Evolutionary conservation across 2,888 invertebrate species (phyloP).

Genomic region (Drosophila recens): DNA sequence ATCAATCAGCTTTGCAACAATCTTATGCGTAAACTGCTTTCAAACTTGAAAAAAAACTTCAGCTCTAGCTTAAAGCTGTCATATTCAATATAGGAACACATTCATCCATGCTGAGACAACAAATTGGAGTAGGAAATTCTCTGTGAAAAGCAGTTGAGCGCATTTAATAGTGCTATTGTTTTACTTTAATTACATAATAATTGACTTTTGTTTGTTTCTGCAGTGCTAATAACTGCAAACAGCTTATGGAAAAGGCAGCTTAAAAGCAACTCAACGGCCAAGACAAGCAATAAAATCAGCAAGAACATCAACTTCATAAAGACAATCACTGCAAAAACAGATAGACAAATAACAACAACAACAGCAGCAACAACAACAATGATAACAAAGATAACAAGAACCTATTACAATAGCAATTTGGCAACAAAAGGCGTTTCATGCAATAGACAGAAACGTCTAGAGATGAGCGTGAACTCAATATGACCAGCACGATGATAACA

Average conservation of each 20-base stretch:
- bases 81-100: background rate
- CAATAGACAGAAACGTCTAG: conserved; percentile 31
- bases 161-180: conserved; percentile 70
- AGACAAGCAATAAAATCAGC: conserved; percentile 16
- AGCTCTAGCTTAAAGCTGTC: background rate
- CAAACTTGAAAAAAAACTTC: background rate
- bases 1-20: conserved; percentile 2
- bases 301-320: conserved; percentile 8
- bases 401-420: conserved; percentile 47
- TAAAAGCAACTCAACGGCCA: conserved; percentile 26
- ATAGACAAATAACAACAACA: conserved; percentile 12
- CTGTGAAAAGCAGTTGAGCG: conserved; percentile 51
- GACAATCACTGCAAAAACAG: conserved; percentile 31
- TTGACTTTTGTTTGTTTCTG: conserved; percentile 59
- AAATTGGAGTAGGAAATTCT: conserved; percentile 10
- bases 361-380: conserved; percentile 27
- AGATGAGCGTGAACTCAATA: conserved; percentile 5
- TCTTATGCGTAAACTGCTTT: background rate
- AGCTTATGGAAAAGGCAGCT: conserved; percentile 59
- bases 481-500: background rate
- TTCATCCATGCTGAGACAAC: conserved; percentile 22
- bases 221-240: conserved; percentile 67
- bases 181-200: conserved; percentile 79
- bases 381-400: conserved; percentile 26
- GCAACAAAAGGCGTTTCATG: conserved; percentile 63